phyloP scores from a whole-genome alignment of 2,797 vertebrate genomes.

The Eutrigla gurnardus region DNA sequence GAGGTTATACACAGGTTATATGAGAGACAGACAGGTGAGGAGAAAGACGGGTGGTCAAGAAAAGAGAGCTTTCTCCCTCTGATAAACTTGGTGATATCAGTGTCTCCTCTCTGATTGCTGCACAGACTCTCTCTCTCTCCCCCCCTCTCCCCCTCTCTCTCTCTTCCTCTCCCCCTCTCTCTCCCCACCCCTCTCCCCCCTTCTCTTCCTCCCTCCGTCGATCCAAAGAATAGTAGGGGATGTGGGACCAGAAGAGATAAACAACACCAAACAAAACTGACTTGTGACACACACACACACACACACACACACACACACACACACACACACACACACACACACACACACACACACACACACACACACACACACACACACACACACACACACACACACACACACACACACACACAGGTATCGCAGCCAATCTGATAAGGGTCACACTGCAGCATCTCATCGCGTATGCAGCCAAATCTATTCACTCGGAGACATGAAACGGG shows the following conservation, averaged over 20 bases:
- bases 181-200: not conserved
- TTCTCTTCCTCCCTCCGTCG: conserved; percentile 13
- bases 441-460: conserved; percentile 22
- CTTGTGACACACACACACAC: conserved; percentile 5
- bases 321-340: conserved; percentile 15
- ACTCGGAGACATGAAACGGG: conserved; percentile 10
- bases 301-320: not conserved
- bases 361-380: conserved; percentile 8
- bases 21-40: conserved; percentile 2
- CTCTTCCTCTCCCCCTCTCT: not conserved
- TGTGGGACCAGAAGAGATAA: conserved; percentile 35
- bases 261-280: conserved; percentile 14
- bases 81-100: conserved; percentile 35
- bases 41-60: conserved; percentile 8
- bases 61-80: not conserved
- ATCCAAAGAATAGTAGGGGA: conserved; percentile 31
- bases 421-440: conserved; percentile 48
- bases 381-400: conserved; percentile 7
- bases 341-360: not conserved
- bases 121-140: conserved; percentile 2
- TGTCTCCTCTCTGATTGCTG: conserved; percentile 30
- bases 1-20: not conserved
- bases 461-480: conserved; percentile 22
- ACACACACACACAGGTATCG: not conserved
- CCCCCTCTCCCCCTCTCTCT: conserved; percentile 2